phyloP scores from a whole-genome alignment of 2,113 vertebrate species.

The Malurus cyaneus region DNA sequence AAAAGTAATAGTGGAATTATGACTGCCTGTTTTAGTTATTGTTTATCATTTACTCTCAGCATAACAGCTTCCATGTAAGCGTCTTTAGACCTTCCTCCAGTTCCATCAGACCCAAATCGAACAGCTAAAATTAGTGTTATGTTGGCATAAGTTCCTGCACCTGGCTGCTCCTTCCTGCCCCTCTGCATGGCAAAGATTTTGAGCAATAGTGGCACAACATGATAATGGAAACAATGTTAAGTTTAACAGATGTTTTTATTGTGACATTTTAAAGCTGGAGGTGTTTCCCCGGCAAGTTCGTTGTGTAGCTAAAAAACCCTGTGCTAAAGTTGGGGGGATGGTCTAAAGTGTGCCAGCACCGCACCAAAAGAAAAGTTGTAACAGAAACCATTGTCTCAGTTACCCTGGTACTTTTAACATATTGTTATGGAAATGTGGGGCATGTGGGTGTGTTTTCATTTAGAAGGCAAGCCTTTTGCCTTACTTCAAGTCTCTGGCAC shows the following conservation, averaged over 20 bases:
- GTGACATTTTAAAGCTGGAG: not conserved
- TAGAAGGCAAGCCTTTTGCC: not conserved
- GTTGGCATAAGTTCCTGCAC: not conserved
- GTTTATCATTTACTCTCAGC: not conserved
- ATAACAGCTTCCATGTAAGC: not conserved
- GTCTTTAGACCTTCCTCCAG: not conserved
- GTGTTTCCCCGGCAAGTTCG: not conserved
- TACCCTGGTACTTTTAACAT: not conserved
- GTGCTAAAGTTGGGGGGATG: not conserved
- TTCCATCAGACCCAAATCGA: not conserved
- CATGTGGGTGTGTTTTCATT: not conserved
- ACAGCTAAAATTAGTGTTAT: not conserved
- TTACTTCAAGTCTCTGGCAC: not conserved
- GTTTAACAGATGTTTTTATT: not conserved
- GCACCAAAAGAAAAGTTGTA: not conserved
- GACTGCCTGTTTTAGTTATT: not conserved
- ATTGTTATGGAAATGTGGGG: not conserved
- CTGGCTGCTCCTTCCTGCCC: not conserved
- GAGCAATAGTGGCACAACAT: not conserved
- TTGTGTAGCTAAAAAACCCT: not conserved
- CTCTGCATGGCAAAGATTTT: not conserved
- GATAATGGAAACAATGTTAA: not conserved
- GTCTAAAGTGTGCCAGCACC: not conserved
- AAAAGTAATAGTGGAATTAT: not conserved
- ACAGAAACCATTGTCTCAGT: not conserved